A percentile compares a stretch with the other conserved stretches of the same genome.
Evolutionary conservation across 2,888 invertebrate species (phyloP).

Genomic region (Darwinula stevensoni): DNA sequence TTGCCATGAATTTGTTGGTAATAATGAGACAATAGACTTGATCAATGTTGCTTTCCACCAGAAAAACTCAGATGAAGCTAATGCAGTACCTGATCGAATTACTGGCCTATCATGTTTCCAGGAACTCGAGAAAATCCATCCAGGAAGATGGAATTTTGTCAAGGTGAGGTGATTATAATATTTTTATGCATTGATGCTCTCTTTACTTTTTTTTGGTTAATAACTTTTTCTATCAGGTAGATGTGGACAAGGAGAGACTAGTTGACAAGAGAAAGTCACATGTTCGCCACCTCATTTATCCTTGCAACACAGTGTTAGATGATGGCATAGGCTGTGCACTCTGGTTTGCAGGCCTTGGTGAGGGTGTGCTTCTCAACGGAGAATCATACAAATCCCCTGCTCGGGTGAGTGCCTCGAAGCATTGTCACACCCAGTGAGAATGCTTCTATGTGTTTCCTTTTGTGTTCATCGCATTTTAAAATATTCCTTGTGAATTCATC

Average conservation of each 20-base stretch:
- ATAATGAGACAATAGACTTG: slow-evolving; percentile 45
- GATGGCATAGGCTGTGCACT: slow-evolving; percentile 53
- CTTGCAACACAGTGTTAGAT: slow-evolving; percentile 60
- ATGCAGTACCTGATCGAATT: slow-evolving; percentile 61
- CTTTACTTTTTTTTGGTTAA: too few species aligned
- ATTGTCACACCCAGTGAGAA: neutral
- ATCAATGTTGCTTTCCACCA: slow-evolving; percentile 78
- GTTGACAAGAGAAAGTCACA: slow-evolving; percentile 23
- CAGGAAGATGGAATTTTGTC: too few species aligned
- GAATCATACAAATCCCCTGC: slow-evolving; percentile 24
- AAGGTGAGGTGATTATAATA: too few species aligned
- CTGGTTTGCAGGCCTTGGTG: slow-evolving; percentile 75
- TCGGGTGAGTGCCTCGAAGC: slow-evolving; percentile 31
- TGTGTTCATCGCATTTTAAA: slow-evolving; percentile 19
- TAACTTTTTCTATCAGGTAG: too few species aligned
- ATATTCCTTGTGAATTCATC: too few species aligned
- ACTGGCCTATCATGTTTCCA: too few species aligned
- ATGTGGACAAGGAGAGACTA: too few species aligned
- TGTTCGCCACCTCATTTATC: slow-evolving; percentile 51
- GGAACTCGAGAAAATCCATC: too few species aligned
- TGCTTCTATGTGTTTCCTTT: neutral
- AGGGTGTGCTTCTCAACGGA: slow-evolving; percentile 16
- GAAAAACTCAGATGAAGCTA: slow-evolving; percentile 12
- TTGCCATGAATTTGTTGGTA: slow-evolving; percentile 33
- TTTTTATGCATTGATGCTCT: too few species aligned